phyloP scores from a whole-genome alignment of 2,797 vertebrate genomes.

The Phalloptychus januarius region DNA sequence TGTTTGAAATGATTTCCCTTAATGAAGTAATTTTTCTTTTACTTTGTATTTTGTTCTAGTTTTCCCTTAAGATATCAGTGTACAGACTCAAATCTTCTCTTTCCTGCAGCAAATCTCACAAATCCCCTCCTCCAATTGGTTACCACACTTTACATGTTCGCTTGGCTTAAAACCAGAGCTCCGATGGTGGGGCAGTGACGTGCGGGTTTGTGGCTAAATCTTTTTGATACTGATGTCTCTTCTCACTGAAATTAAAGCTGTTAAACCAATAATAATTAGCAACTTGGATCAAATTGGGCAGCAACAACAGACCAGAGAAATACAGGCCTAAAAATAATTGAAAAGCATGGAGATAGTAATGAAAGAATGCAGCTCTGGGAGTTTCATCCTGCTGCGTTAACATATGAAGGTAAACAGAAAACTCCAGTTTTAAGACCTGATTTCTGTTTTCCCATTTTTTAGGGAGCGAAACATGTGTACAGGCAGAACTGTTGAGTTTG shows the following conservation, averaged over 20 bases:
- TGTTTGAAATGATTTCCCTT: neutral
- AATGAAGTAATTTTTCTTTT: neutral
- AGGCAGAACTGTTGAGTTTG: neutral
- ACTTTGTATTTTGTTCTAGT: neutral
- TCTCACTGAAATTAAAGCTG: neutral
- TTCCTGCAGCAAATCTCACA: slow-evolving; percentile 2
- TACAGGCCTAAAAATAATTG: neutral
- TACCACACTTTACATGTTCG: neutral
- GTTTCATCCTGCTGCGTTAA: neutral
- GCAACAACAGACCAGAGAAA: neutral
- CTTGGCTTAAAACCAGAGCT: slow-evolving; percentile 7
- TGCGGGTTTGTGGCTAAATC: neutral
- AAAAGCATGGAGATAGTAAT: neutral
- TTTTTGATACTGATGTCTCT: neutral
- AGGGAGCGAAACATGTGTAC: neutral
- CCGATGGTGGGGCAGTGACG: too few species aligned
- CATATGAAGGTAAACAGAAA: too few species aligned
- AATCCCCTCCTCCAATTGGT: slow-evolving; percentile 3
- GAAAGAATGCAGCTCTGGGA: neutral
- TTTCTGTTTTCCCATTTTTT: neutral
- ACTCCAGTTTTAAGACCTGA: neutral
- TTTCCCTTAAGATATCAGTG: neutral
- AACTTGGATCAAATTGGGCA: neutral
- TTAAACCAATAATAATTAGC: neutral
- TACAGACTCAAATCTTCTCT: neutral